Base-by-base conservation (phyloP, 37 sponge, comb jelly and placozoan genomes). In the Axinella damicornis region DNA sequence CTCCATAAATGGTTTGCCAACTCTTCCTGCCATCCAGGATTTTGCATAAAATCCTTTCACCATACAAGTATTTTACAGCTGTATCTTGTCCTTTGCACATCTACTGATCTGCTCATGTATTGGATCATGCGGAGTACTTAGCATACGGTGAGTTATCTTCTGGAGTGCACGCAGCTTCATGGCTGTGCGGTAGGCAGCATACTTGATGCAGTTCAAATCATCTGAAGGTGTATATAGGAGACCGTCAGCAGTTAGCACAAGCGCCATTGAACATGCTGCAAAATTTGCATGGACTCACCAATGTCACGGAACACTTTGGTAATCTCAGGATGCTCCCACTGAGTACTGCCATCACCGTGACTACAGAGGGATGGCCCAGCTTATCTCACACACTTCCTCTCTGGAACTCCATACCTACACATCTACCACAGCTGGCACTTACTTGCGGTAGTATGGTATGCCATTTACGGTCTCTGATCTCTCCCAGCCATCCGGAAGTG, bases 371-470 rank as follows among this genome's bases (percentile, higher is more conserved):
- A 46, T 46, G 46, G 46, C 6, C 46, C 46, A 46, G 46, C 9
- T 46, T 12, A 9, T 9, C 4, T 9, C 46, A 46, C 9, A 30
- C 31, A n/a, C 0, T 56, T 53, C 25, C 9, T 64, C 28, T 64
- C 12, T 2, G 27, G 62, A 4, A 27, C 4, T 61, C n/a, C 12
- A 30, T 31, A 67, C 9, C 4, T 9, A 46, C 9, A 46, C 46
- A 46, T n/a, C n/a, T n/a, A 22, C 27, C 20, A 21, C 0, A 35
- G 19, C 46, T 4, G 18, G 4, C 11, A 19, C 85, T 77, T 52
- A 91, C 92, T 88, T 91, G 82, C 90, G 39, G 73, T 94, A 96
- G 85, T 96, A 96, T 14, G 97, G 97, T 30, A 96, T 91, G 0
- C 89, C 93, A 28, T 24, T 85, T 53, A 28, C 35, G 4, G 97